Evolutionary conservation across 2,888 invertebrate genomes (phyloP).

Genomic region (Notocelia uddmanniana): DNA sequence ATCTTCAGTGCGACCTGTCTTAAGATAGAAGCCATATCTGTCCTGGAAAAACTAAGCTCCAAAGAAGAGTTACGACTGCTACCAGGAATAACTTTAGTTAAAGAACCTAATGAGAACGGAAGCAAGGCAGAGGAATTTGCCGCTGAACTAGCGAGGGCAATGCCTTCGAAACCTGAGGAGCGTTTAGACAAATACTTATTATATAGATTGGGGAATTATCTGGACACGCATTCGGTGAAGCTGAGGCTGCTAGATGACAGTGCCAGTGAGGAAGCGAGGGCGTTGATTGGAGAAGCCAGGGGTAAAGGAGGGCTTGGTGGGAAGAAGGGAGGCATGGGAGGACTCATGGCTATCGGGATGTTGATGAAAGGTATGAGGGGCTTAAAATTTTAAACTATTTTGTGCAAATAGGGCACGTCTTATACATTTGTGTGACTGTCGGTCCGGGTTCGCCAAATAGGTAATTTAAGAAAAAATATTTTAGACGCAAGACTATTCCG

Average conservation of each 20-base stretch:
- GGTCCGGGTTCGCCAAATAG: neutral
- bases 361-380: conserved; percentile 87
- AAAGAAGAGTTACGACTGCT: conserved; percentile 74
- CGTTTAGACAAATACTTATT: conserved; percentile 91
- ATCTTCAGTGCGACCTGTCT: conserved; percentile 77
- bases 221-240: conserved; percentile 90
- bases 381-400: neutral
- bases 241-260: conserved; percentile 89
- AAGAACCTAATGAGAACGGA: conserved; percentile 84
- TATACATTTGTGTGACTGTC: neutral
- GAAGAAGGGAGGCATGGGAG: conserved; percentile 82
- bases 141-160: conserved; percentile 89
- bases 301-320: conserved; percentile 79
- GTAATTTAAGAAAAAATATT: neutral
- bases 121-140: conserved; percentile 90
- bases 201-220: conserved; percentile 89
- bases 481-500: too few relatives aligned
- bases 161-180: conserved; percentile 91
- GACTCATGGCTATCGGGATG: conserved; percentile 84
- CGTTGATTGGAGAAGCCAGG: conserved; percentile 84
- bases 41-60: conserved; percentile 73
- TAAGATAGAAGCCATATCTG: conserved; percentile 77
- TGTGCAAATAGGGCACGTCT: neutral
- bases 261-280: conserved; percentile 86
- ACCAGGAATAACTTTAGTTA: conserved; percentile 88